Evolutionary conservation across 2,113 vertebrate species (phyloP).

Genomic region (Hemiscyllium ocellatum): DNA sequence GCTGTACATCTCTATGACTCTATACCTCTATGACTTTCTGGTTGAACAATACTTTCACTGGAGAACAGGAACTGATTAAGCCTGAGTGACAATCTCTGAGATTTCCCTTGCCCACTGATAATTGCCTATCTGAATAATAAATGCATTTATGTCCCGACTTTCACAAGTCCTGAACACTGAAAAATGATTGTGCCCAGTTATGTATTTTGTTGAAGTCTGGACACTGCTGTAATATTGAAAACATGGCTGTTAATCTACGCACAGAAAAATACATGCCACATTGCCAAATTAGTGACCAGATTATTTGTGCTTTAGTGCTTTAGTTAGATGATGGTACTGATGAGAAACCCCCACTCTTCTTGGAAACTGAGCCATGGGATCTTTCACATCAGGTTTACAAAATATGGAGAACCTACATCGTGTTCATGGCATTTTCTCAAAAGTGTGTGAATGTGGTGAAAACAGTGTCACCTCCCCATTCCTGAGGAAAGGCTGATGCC

Average conservation of each 20-base stretch:
- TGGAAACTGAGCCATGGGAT: not conserved
- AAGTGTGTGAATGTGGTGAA: not conserved
- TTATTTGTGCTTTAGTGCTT: not conserved
- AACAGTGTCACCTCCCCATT: not conserved
- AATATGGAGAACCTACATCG: not conserved
- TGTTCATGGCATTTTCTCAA: not conserved
- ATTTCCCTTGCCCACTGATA: no score
- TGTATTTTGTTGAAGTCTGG: not conserved
- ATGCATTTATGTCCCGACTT: not conserved
- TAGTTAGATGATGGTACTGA: not conserved
- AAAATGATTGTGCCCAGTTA: not conserved
- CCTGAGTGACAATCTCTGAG: no score
- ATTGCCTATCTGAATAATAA: no score
- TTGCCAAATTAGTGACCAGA: not conserved
- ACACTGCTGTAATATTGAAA: not conserved
- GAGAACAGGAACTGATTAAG: no score
- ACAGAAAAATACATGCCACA: not conserved
- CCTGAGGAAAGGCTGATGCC: no score
- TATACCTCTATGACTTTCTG: no score
- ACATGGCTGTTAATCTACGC: not conserved
- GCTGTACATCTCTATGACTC: no score
- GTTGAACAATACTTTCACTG: no score
- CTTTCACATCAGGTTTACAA: not conserved
- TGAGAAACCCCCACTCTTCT: not conserved
- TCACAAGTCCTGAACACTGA: not conserved